These are phyloP conservation scores for Leptopilina clavipes DNA, from an alignment of 1,140 invertebrate species.

Conservation along the genomic window DNA sequence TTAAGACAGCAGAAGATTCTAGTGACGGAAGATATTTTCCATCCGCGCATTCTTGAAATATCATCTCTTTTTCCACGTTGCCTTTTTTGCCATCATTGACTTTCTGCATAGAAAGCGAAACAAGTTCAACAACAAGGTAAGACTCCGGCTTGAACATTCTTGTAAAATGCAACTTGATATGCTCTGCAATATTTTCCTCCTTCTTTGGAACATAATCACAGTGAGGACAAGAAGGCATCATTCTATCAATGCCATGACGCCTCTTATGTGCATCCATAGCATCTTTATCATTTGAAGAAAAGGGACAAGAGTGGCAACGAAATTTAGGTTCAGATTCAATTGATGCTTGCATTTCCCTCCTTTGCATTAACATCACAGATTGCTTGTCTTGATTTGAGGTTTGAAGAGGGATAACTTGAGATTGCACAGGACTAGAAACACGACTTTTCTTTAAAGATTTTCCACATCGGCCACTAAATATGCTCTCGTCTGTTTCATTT, in stretches of 20 bases:
- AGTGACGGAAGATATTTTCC: constrained; percentile 64
- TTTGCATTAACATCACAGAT: constrained; percentile 69
- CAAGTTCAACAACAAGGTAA: constrained; percentile 76
- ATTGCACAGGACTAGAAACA: constrained; percentile 62
- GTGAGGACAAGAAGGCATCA: constrained; percentile 82
- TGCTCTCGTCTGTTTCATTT: constrained; percentile 51
- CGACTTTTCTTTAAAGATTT: constrained; percentile 72
- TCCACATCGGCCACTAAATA: constrained; percentile 56
- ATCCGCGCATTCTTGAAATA: constrained; percentile 70
- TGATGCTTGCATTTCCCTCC: constrained; percentile 72
- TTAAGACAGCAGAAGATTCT: constrained; percentile 51
- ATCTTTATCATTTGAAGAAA: constrained; percentile 83
- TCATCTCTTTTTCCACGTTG: constrained; percentile 59
- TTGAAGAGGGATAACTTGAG: constrained; percentile 37
- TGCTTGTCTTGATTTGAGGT: constrained; percentile 68
- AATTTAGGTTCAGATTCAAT: constrained; percentile 64
- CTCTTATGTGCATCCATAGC: constrained; percentile 84
- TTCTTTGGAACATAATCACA: constrained; percentile 89
- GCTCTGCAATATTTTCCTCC: constrained; percentile 85
- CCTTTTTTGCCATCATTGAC: constrained; percentile 60
- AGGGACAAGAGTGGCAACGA: constrained; percentile 86
- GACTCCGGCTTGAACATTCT: constrained; percentile 79
- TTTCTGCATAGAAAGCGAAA: constrained; percentile 74
- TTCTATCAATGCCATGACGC: constrained; percentile 80
- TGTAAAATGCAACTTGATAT: constrained; percentile 86